Conservation (phyloP, 2,113 vertebrate species). For the Myrmophylax atrothorax region DNA sequence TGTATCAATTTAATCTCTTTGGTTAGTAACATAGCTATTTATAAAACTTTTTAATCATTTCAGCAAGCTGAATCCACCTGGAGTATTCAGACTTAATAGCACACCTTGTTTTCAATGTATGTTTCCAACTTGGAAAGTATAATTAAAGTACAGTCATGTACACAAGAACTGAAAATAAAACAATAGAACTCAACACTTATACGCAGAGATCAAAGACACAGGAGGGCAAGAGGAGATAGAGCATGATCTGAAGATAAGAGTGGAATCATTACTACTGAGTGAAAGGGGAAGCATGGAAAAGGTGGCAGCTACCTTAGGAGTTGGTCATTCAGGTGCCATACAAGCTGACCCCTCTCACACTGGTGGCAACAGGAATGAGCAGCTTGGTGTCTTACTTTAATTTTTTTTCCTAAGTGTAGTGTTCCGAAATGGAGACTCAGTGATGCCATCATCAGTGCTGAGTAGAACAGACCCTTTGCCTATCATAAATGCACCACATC, state of each 20-base stretch:
- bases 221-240: neutral
- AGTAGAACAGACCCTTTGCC: neutral
- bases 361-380: neutral
- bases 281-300: neutral
- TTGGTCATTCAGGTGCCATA: neutral
- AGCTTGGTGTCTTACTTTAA: neutral
- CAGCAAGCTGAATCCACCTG: neutral
- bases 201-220: neutral
- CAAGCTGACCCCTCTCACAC: fast-evolving
- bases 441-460: neutral
- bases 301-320: neutral
- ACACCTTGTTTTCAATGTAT: neutral
- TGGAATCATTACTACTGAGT: neutral
- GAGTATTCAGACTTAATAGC: neutral
- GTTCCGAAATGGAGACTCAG: neutral
- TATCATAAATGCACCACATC: neutral
- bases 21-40: neutral
- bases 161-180: neutral
- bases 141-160: neutral
- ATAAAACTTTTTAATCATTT: neutral
- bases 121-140: neutral
- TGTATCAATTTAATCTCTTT: neutral
- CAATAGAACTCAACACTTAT: neutral
- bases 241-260: neutral
- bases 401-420: neutral